Base-by-base conservation (phyloP, 2,113 vertebrate species). In the Dasyornis broadbenti region DNA sequence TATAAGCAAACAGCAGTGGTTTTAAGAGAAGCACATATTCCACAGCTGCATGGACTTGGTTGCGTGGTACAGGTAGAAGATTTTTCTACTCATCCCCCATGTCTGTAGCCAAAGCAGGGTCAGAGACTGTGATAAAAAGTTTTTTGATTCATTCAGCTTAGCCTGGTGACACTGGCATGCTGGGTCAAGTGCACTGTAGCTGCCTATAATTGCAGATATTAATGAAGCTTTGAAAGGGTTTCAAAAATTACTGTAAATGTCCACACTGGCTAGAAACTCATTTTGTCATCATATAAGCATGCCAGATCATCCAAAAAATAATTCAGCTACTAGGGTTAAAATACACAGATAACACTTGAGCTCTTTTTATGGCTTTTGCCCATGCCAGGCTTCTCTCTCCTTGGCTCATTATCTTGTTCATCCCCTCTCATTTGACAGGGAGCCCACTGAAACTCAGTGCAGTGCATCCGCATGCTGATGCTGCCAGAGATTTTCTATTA, bases 221-320 rank as follows among this genome's bases (percentile, higher is more conserved):
- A 95, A 94, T 92, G 85, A 91, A 90, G 95, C 97, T 97, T 97
- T 95, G 96, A 97, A 97, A 96, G 59, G 84, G 94, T 96, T 96
- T 95, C 31, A 92, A 69, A 92, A 96, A 95, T 93, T 1, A 97
- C 86, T 92, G 86, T 82, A 80, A 96, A 97, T 82, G 83, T 92
- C 88, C 89, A 84, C 4, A 3, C 78, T 87, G 68, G 47, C 94
- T 95, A 96, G 95, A 95, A 98, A 90, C 54, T 90, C 82, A 97
- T 97, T 98, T 97, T 92, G 82, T 95, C 95, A 94, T 93, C 69
- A 11, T 95, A 92, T 97, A 97, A 97, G 96, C 87, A 96, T 87
- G 79, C 52, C 90, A 97, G 82, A 92, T 93, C 75, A 92, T 90
- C 85, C 71, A 60, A 93, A 95, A 95, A 95, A 87, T 95, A 96